Base-by-base conservation (phyloP, 2,113 vertebrate genomes). In the Seriola dumerili region DNA sequence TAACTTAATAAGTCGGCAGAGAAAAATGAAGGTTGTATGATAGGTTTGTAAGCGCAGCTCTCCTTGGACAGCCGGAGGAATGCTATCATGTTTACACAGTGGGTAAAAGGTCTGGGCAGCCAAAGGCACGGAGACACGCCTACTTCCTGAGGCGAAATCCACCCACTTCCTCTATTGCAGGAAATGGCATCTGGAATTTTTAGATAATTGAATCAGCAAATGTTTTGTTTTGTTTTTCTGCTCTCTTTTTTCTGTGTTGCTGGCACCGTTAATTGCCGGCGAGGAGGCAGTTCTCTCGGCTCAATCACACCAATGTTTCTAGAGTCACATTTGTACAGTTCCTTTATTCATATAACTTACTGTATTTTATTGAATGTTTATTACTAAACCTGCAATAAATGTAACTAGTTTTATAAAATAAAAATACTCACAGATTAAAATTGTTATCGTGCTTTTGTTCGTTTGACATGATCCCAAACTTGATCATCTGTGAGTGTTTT, bases 331-430 rank as follows among this genome's bases (percentile, higher is more conserved):
- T 91, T 95, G 94, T 95, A 95, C 92, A 95, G 93, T 89, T 91
- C 63, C 67, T 80, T 74, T 84, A 76, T 71, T 55, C 70, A 50
- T 77, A 66, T 81, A 89, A 81, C 80, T 80, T 69, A 85, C 82
- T 75, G 69, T 90, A 92, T 92, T 90, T 90, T 89, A 84, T 86
- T 76, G 57, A 87, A 84, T 74, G 19, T 36, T 29, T 80, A 86
- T 87, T 79, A 94, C 80, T 88, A 72, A 91, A 85, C 72, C 34
- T 88, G 72, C 80, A 62, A 80, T 92, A 90, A 92, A 91, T 94
- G 78, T 90, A 84, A 92, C 79, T 95, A 94, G 92, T 94, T 96
- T 95, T 95, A 91, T 94, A 92, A 92, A 96, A 95, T 90, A 91
- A 93, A 95, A 55, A 65, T 74, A 92, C 73, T 83, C 86, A 81